Base-by-base conservation (phyloP, 2,797 vertebrate species). In the Chelmon rostratus region DNA sequence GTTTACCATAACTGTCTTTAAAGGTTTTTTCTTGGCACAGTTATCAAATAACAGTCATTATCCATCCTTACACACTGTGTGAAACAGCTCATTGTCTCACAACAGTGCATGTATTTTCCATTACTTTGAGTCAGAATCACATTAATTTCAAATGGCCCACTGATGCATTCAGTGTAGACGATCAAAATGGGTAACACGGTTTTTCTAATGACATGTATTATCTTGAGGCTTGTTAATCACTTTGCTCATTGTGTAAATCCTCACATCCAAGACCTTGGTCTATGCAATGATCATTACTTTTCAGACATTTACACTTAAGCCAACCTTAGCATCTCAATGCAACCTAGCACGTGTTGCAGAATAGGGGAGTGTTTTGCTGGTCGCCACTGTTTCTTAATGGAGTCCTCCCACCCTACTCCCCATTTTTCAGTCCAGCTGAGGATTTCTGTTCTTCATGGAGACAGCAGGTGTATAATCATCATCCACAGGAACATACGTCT, bases 21-120 rank as follows among this genome's bases (percentile, higher is more conserved):
- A 0, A 4, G 31, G 18, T 33, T 52, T 50, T 44, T 42, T 52
- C 19, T 46, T 53, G 37, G 38, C 46, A 61, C 28, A 47, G 2
- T 73, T 38, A 78, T 57, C 49, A 77, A 70, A 77, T n/a, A 23
- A n/a, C 18, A 7, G 28, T 66, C 35, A 47, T 61, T 21, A 38
- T 37, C 79, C 19, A 37, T n/a, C n/a, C n/a, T n/a, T n/a, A 57
- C 25, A 63, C 28, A 66, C 5, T 23, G 10, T 31, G 47, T 61
- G 63, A 67, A 46, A 46, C 46, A 7, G 63, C 47, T 54, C 2
- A 5, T 73, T 73, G 54, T 12, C 50, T 35, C 19, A 13, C 13
- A 61, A n/a, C 21, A 50, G 47, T 40, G 53, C n/a, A 44, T 49
- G 6, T 35, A 46, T 12, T 44, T 37, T 35, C 7, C 15, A 33